Base-by-base conservation (phyloP, 2,888 invertebrate species). In the Hyposoter didymator region DNA sequence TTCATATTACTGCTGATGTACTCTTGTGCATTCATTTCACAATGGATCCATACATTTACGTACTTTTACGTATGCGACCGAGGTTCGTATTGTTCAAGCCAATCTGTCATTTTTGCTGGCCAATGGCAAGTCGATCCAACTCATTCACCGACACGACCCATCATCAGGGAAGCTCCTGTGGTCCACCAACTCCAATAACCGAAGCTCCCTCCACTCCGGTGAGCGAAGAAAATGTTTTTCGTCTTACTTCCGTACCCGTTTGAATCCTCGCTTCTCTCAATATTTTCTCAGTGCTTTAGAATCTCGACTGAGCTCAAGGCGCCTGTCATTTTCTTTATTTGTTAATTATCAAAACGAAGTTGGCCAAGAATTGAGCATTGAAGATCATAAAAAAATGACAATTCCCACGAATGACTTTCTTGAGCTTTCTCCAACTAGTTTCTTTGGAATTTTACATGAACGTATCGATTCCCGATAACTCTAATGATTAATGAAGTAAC, bases 31-130 rank as follows among this genome's bases (percentile, higher is more conserved):
- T 97, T 75, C 98, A 98, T 94, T 98, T 98, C 94, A 96, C 97
- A 45, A 95, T 97, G 86, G 97, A 98, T 94, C 98, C 98, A 1
- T 97, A 97, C 90, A 96, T 98, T 78, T 98, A 98, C 94, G 97
- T 98, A 72, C 94, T 97, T 43, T 95, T 97, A 93, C 95, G 97
- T 83, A 91, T 93, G 90, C 89, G 92, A 28, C 92, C 93, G 19
- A 88, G 91, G 86, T 92, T 94, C 87, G 89, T 90, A 6, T 76
- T 94, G 28, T 78, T 93, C 39, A 94, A 94, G 83, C 92, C 92
- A 1, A 86, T 94, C 1, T 94, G 94, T 84, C 91, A 88, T 6
- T 88, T 92, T 73, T 94, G 94, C 35, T 92, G 93, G 90, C 92
- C 93, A 6, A 90, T 80, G 2, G 87, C 91, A 81, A 93, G 93